Percentiles rank a stretch among this genome's conserved stretches.
phyloP scores from a whole-genome alignment of 1,140 invertebrate genomes.

The Bombyx mandarina region DNA sequence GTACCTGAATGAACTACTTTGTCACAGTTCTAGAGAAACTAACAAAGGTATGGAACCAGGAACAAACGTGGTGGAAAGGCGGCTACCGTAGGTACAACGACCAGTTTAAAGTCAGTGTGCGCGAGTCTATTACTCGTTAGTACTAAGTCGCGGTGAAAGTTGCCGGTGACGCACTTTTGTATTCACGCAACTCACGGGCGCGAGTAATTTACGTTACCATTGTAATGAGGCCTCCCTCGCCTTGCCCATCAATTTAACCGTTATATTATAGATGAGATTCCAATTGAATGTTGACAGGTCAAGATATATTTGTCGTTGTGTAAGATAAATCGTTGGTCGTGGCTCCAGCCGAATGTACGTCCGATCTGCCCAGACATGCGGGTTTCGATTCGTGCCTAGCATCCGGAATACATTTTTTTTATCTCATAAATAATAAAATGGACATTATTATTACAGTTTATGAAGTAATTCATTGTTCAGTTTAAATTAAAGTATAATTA shows the following conservation, averaged over 20 bases:
- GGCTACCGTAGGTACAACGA: conserved; percentile 7
- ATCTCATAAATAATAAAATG: not conserved
- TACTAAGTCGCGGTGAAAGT: conserved; percentile 42
- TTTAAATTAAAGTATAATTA: not conserved
- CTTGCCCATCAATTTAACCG: conserved; percentile 14
- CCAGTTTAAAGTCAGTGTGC: conserved; percentile 12
- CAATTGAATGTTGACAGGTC: conserved; percentile 24
- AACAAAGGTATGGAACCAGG: too few species aligned
- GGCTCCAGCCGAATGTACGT: conserved; percentile 13
- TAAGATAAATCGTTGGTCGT: conserved; percentile 33
- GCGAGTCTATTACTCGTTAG: conserved; percentile 11
- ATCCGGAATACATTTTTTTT: not conserved
- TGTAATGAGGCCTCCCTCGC: conserved; percentile 21
- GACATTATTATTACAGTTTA: not conserved
- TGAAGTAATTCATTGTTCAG: not conserved
- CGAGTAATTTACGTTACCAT: conserved; percentile 34
- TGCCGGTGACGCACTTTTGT: conserved; percentile 53
- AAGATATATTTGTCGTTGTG: conserved; percentile 26
- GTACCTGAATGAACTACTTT: too few species aligned
- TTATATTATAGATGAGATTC: conserved; percentile 12
- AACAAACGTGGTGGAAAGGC: too few species aligned
- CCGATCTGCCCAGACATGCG: conserved; percentile 32
- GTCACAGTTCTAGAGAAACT: too few species aligned
- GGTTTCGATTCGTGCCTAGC: conserved; percentile 12
- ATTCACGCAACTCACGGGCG: conserved; percentile 36